A percentile compares a stretch with the other conserved stretches of the same genome.
Evolutionary conservation across 2,888 invertebrate genomes (phyloP).

Genomic region (Diaperis boleti): DNA sequence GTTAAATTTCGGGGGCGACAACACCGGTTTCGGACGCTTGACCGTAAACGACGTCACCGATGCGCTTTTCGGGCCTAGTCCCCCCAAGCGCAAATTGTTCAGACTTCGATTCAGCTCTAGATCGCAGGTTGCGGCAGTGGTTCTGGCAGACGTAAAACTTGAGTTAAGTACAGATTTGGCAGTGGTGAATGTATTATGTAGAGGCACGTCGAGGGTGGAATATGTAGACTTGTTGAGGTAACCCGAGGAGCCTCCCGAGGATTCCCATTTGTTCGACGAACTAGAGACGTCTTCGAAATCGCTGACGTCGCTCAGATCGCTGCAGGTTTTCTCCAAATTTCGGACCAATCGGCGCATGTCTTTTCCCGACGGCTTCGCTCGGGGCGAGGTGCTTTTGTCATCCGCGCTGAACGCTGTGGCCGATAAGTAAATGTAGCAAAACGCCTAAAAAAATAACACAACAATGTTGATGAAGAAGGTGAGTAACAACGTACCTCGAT

Average conservation of each 20-base stretch:
- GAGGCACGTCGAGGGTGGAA: constrained; percentile 19
- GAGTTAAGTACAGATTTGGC: constrained; percentile 12
- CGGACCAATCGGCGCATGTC: constrained; percentile 31
- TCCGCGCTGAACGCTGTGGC: constrained; percentile 16
- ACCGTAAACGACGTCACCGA: not conserved
- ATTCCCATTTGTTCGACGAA: constrained; percentile 14
- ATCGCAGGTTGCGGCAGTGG: constrained; percentile 30
- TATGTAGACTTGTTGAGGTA: constrained; percentile 10
- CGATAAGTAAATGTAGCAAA: constrained; percentile 21
- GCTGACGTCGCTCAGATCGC: constrained; percentile 9
- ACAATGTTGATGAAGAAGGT: not conserved
- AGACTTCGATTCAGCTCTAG: constrained; percentile 47
- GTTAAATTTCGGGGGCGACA: constrained; percentile 72
- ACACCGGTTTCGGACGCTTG: constrained; percentile 61
- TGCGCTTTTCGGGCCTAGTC: not conserved
- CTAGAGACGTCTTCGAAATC: constrained; percentile 40
- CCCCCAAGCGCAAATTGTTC: constrained; percentile 47
- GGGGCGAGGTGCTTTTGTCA: not conserved
- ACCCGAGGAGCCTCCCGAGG: constrained; percentile 9
- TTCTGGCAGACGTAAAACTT: not conserved
- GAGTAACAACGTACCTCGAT: constrained; percentile 44
- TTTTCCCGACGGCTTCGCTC: constrained; percentile 1
- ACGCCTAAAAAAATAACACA: constrained; percentile 28
- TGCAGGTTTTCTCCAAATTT: constrained; percentile 33
- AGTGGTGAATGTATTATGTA: constrained; percentile 9